A percentile compares a stretch with the other conserved stretches of the same genome.
These are phyloP conservation scores for Malurus alboscapulatus DNA, from an alignment of 2,113 vertebrate genomes.

Conservation along the genomic window DNA sequence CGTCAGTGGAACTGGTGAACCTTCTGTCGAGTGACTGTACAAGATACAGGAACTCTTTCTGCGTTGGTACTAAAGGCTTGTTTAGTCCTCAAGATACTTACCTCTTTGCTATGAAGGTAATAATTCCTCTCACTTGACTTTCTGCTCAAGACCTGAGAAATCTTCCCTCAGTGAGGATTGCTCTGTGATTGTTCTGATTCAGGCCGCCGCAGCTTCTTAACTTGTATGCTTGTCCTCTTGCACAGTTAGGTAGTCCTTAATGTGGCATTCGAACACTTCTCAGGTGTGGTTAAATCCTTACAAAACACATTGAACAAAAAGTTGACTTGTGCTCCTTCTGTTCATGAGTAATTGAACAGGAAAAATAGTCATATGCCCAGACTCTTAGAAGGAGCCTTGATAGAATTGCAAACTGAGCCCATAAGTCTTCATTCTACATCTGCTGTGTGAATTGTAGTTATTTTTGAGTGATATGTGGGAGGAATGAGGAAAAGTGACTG, in stretches of 20 bases:
- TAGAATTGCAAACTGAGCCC: not conserved
- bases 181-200: not conserved
- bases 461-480: slow-evolving; percentile 31
- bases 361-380: not conserved
- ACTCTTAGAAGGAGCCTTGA: not conserved
- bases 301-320: not conserved
- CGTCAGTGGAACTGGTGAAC: not conserved
- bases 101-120: not conserved
- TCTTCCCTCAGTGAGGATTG: not conserved
- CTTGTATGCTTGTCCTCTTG: not conserved
- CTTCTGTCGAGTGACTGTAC: not conserved
- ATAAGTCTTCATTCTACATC: not conserved
- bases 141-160: not conserved
- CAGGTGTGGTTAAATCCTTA: not conserved
- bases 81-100: not conserved
- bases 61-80: not conserved
- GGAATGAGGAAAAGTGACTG: not conserved
- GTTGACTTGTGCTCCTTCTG: not conserved
- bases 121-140: not conserved
- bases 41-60: not conserved
- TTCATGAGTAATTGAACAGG: not conserved
- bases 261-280: not conserved
- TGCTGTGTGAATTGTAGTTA: slow-evolving; percentile 34
- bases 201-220: not conserved
- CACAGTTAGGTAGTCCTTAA: not conserved